A percentile compares a stretch with the other conserved stretches of the same genome.
Evolutionary conservation across 23 tunicate genomes (phyloP).

Genomic region (Halocynthia roretzi): DNA sequence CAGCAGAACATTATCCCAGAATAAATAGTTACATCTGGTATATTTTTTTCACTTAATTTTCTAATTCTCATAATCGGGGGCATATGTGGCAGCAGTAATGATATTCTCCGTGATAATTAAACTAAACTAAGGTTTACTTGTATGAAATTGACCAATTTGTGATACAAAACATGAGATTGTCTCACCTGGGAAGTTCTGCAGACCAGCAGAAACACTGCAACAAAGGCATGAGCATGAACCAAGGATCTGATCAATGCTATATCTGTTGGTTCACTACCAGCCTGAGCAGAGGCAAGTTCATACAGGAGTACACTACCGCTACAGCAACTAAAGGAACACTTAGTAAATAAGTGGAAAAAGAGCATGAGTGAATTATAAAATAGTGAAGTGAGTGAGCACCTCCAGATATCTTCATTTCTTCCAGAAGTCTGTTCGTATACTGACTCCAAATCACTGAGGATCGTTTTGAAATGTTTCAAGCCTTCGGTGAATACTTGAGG

Average conservation of each 20-base stretch:
- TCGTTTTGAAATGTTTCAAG: constrained; percentile 44
- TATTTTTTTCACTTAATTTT: no score
- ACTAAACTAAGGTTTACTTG: no score
- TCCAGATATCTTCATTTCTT: constrained; percentile 21
- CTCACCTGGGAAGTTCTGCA: constrained; percentile 73
- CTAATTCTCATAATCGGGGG: no score
- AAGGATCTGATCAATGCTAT: constrained; percentile 51
- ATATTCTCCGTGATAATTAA: no score
- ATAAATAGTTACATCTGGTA: no score
- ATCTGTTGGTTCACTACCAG: constrained; percentile 30
- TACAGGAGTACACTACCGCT: constrained; percentile 61
- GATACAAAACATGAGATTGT: no score
- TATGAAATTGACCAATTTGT: no score
- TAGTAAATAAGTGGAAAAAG: background rate
- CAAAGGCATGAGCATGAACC: constrained; percentile 84
- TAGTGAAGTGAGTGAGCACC: constrained; percentile 1
- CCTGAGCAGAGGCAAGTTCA: constrained; percentile 49
- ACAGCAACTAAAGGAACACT: background rate
- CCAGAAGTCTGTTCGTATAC: constrained; percentile 4
- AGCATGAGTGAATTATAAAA: background rate
- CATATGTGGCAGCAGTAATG: no score
- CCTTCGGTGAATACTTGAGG: constrained; percentile 52
- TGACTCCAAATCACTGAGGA: constrained; percentile 40
- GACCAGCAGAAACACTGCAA: constrained; percentile 57
- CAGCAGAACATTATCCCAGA: no score